Base-by-base conservation (phyloP, 1,140 invertebrate genomes). In the Trichonephila inaurata region DNA sequence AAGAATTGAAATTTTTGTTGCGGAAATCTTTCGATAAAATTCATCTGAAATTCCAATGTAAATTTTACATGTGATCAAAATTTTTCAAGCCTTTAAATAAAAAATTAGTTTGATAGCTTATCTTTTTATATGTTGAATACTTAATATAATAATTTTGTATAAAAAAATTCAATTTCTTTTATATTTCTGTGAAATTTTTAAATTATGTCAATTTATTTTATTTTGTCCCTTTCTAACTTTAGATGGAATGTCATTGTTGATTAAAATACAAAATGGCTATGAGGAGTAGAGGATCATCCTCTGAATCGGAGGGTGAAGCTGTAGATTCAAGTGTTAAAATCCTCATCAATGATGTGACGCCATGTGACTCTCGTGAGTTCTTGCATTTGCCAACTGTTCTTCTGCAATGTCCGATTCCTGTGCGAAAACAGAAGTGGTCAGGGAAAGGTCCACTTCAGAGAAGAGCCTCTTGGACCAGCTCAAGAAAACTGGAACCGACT, bases 271-370 rank as follows among this genome's bases (percentile, higher is more conserved):
- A n/a, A 21, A 93, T 93, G 92, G 83, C 60, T 72, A 18, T 77
- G 58, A 72, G 64, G 60, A 81, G 28, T n/a, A 81, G 86, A 51
- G 58, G 40, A 44, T 93, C 92, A 6, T 93, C 92, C 40, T 93
- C 92, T 28, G 92, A 93, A 62, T 93, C 92, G 1, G 93, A 94
- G 24, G 85, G 92, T 2, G 89, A 94, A 33, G 82, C 28, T 24
- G 83, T 60, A 0, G 94, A 91, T 44, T 40, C 83, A 19, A 94
- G 83, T 81, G 93, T 94, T 14, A 94, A 94, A 64, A 94, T 94
- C 81, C 82, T 82, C 8, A 93, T 94, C 19, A 94, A 94, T 89
- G 94, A 94, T 89, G 64, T 94, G 18, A 94, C 94, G 12, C 93
- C 91, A 19, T 94, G 89, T 24, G 93, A 91, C 40, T 94, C 89